Percentiles rank a stretch among this genome's conserved stretches.
These are phyloP conservation scores for Setophaga kirtlandii DNA, from an alignment of 2,113 vertebrate genomes.

Conservation along the genomic window DNA sequence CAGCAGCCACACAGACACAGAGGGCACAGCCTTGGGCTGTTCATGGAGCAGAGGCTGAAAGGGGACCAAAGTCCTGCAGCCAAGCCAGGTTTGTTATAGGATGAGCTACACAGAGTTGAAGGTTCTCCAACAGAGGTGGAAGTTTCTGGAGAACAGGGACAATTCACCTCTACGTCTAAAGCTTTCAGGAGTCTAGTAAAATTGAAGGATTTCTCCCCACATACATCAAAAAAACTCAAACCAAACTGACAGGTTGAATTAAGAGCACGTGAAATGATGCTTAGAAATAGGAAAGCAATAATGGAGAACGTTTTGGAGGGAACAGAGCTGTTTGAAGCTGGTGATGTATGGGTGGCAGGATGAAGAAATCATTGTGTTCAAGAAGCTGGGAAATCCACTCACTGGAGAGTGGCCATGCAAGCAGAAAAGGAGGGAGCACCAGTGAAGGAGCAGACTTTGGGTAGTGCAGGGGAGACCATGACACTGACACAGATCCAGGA, in stretches of 20 bases:
- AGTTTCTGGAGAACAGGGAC: not conserved
- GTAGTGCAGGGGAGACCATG: not conserved
- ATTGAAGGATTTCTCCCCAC: not conserved
- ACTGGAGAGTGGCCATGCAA: not conserved
- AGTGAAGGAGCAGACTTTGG: not conserved
- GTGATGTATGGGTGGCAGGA: not conserved
- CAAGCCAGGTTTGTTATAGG: not conserved
- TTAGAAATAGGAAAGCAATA: not conserved
- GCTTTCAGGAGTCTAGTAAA: not conserved
- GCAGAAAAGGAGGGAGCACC: not conserved
- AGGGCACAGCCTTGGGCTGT: not conserved
- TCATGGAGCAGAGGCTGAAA: not conserved
- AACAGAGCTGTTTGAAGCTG: not conserved
- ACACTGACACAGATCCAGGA: not conserved
- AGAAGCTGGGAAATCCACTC: not conserved
- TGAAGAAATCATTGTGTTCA: not conserved
- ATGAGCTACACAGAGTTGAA: not conserved
- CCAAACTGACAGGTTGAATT: not conserved
- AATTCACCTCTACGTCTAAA: not conserved
- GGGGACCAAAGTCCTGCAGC: not conserved
- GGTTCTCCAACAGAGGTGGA: not conserved
- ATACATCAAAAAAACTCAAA: not conserved
- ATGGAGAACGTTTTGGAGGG: not conserved
- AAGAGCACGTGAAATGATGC: not conserved
- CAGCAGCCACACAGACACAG: not conserved